These are phyloP conservation scores for Argyresthia goedartella DNA, from an alignment of 2,888 invertebrate species.

Conservation along the genomic window DNA sequence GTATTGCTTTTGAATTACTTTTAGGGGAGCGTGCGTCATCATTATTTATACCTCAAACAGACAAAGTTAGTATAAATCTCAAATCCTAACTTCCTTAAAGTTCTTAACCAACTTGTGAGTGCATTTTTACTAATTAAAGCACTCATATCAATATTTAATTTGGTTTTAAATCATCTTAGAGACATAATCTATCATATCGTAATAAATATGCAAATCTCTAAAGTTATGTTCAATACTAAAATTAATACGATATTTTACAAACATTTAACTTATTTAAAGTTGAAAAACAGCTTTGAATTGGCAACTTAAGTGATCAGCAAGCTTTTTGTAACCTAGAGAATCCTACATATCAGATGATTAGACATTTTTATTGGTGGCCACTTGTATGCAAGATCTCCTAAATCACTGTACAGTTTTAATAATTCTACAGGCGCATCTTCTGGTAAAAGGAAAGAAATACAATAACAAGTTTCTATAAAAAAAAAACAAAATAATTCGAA, in stretches of 20 bases:
- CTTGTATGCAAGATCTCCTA: no score
- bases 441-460: not conserved
- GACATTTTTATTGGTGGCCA: no score
- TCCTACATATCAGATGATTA: no score
- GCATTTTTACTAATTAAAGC: slow-evolving; percentile 56
- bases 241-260: slow-evolving; percentile 46
- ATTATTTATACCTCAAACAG: slow-evolving; percentile 37
- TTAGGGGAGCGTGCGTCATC: slow-evolving; percentile 63
- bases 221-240: slow-evolving; percentile 50
- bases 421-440: not conserved
- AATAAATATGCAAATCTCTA: slow-evolving; percentile 58
- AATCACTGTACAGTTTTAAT: no score
- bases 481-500: not conserved
- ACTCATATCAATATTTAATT: slow-evolving; percentile 58
- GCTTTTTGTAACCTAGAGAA: not conserved
- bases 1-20: slow-evolving; percentile 68
- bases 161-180: slow-evolving; percentile 50
- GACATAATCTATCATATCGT: slow-evolving; percentile 10
- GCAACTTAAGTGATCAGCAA: slow-evolving; percentile 24
- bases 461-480: not conserved
- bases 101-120: slow-evolving; percentile 36
- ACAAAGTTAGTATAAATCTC: slow-evolving; percentile 60
- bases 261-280: slow-evolving; percentile 21
- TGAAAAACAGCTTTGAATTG: slow-evolving; percentile 30
- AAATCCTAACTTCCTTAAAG: slow-evolving; percentile 58